These are phyloP conservation scores for Nicator chloris DNA, from an alignment of 2,113 vertebrate genomes.

Conservation along the genomic window DNA sequence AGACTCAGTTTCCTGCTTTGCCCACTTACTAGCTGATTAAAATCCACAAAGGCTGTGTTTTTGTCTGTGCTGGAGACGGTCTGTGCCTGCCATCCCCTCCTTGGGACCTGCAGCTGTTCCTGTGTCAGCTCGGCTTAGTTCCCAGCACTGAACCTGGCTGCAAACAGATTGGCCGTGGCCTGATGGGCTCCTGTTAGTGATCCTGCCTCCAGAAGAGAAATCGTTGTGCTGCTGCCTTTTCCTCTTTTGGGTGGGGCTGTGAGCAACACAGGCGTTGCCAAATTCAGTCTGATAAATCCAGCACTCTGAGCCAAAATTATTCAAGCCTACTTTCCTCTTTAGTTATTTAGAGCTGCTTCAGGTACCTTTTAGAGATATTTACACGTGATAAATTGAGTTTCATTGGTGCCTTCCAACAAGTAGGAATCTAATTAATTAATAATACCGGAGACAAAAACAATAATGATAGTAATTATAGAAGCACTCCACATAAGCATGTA, in stretches of 20 bases:
- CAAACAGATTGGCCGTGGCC: background rate
- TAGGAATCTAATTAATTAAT: background rate
- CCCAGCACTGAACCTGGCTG: background rate
- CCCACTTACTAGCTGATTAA: background rate
- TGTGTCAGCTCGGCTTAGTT: background rate
- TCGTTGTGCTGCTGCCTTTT: no score
- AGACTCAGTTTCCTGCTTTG: background rate
- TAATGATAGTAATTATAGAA: background rate
- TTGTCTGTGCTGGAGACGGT: fast-evolving
- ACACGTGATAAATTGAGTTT: background rate
- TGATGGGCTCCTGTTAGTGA: background rate
- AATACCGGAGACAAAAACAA: background rate
- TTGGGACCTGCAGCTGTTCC: background rate
- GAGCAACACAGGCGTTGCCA: background rate
- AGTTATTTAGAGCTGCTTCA: background rate
- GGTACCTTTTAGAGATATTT: background rate
- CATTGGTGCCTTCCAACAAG: background rate
- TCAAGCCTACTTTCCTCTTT: background rate
- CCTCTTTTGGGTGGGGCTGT: background rate
- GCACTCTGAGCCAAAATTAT: background rate
- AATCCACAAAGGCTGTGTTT: fast-evolving
- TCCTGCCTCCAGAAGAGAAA: background rate
- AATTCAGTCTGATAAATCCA: background rate
- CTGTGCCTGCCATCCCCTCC: background rate
- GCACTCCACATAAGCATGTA: background rate